Percentiles rank a stretch among this genome's conserved stretches.
phyloP scores from a whole-genome alignment of 2,888 invertebrate genomes.

The Chymomyza procnemis region DNA sequence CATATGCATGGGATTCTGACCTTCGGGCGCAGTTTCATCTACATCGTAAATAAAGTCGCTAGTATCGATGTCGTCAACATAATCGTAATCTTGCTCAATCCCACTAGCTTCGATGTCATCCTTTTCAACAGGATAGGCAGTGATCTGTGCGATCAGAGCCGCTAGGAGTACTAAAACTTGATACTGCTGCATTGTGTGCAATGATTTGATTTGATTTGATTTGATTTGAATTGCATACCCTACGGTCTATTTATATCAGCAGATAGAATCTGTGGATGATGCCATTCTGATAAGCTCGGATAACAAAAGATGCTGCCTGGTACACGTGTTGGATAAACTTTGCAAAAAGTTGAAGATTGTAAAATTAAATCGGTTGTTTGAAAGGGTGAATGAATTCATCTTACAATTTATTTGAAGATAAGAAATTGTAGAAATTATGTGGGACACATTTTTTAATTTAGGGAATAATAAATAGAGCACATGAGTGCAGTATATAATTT shows the following conservation, averaged over 20 bases:
- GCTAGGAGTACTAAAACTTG: background rate
- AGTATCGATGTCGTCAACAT: background rate
- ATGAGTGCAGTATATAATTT: too few species aligned
- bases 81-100: too few species aligned
- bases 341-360: background rate
- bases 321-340: background rate
- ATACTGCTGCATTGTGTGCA: background rate
- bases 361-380: background rate
- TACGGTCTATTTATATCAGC: background rate
- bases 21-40: background rate
- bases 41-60: background rate
- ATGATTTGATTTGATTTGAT: background rate
- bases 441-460: background rate
- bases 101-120: too few species aligned
- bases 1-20: background rate
- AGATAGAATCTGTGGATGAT: background rate
- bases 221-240: background rate
- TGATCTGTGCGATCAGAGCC: background rate
- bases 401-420: background rate
- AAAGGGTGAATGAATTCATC: background rate
- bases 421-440: background rate
- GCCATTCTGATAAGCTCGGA: background rate
- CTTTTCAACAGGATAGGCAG: background rate
- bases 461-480: too few species aligned
- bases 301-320: background rate